A percentile compares a stretch with the other conserved stretches of the same genome.
Evolutionary conservation across 2,888 invertebrate genomes (phyloP).

Genomic region (Ochlodes sylvanus): DNA sequence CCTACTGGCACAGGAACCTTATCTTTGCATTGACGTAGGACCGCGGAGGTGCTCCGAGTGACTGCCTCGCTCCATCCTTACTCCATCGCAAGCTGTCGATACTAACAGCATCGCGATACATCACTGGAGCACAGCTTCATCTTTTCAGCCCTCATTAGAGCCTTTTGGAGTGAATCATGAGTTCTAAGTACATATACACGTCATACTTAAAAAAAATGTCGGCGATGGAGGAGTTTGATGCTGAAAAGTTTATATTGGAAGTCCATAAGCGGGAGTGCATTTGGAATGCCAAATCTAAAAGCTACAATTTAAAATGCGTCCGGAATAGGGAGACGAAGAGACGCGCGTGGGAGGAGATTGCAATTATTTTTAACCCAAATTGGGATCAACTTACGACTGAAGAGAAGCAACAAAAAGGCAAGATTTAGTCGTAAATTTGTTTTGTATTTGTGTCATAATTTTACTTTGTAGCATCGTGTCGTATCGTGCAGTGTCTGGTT

Average conservation of each 20-base stretch:
- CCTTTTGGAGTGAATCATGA: background rate
- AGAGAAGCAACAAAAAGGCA: slow-evolving; percentile 22
- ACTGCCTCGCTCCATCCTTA: slow-evolving; percentile 1
- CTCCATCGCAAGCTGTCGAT: slow-evolving; percentile 6
- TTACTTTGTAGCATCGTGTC: background rate
- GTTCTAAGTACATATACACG: slow-evolving; percentile 16
- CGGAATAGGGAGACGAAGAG: slow-evolving; percentile 11
- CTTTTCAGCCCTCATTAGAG: background rate
- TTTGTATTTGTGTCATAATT: background rate
- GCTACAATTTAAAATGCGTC: slow-evolving; percentile 8
- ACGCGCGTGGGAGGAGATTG: slow-evolving; percentile 25
- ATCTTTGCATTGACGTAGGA: slow-evolving; percentile 2
- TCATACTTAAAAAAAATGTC: slow-evolving; percentile 3
- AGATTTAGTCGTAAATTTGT: background rate
- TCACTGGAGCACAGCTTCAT: background rate
- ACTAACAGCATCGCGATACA: background rate
- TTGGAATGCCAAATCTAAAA: slow-evolving; percentile 13
- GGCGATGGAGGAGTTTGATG: background rate
- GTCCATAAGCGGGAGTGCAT: slow-evolving; percentile 20
- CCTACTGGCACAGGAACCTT: background rate
- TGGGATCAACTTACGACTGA: slow-evolving; percentile 12
- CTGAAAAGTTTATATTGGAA: slow-evolving; percentile 19
- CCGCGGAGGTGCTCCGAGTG: background rate
- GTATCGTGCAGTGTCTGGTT: background rate
- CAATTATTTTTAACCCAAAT: background rate